Evolutionary conservation across 2,113 vertebrate genomes (phyloP).

Genomic region (Sander vitreus): DNA sequence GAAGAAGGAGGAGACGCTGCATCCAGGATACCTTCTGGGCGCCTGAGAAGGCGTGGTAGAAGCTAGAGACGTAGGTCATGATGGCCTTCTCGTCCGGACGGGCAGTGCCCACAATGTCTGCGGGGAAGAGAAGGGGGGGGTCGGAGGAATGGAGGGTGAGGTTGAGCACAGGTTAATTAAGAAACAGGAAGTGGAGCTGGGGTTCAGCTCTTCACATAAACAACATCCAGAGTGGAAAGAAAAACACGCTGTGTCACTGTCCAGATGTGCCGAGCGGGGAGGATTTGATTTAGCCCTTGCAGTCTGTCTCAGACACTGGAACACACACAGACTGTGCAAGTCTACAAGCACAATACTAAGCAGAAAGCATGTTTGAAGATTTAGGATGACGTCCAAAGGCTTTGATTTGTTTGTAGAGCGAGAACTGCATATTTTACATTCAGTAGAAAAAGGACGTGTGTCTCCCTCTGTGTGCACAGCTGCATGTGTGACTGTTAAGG

Average conservation of each 20-base stretch:
- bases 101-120: conserved; percentile 99
- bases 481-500: not conserved
- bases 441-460: conserved; percentile 3
- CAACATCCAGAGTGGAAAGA: conserved; percentile 35
- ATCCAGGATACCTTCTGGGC: conserved; percentile 99
- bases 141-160: not conserved
- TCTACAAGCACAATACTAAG: not conserved
- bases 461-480: conserved; percentile 41
- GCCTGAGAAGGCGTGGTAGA: conserved; percentile 99
- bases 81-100: conserved; percentile 99
- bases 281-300: not conserved
- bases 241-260: conserved; percentile 10
- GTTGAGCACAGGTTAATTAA: conserved; percentile 57
- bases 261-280: conserved; percentile 24
- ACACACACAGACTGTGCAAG: conserved; percentile 5
- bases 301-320: conserved; percentile 5
- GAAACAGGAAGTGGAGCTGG: conserved; percentile 64
- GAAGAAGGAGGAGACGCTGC: conserved; percentile 79
- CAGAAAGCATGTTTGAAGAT: not conserved
- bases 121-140: conserved; percentile 42
- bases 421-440: conserved; percentile 19
- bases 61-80: conserved; percentile 99
- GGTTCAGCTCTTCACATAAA: conserved; percentile 39
- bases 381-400: conserved; percentile 1
- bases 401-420: not conserved